phyloP scores from a whole-genome alignment of 92 coral and sea anemone genomes.

The Actinernus sp. region DNA sequence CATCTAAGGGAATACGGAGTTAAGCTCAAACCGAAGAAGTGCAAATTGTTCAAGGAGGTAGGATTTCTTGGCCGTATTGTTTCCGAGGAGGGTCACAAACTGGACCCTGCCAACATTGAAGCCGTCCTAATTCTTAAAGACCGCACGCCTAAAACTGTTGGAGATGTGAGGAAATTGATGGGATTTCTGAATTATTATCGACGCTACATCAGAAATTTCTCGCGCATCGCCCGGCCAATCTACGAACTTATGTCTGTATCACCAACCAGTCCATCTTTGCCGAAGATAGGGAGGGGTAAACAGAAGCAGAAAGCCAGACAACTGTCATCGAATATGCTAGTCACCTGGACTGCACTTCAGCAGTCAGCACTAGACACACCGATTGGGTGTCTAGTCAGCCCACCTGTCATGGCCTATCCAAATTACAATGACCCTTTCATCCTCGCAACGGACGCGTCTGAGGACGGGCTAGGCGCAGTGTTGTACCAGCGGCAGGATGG shows the following conservation, averaged over 20 bases:
- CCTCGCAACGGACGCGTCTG: no score
- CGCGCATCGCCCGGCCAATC: conserved; percentile 33
- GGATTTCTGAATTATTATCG: conserved; percentile 53
- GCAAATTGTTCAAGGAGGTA: conserved; percentile 49
- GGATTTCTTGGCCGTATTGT: conserved; percentile 41
- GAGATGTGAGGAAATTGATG: conserved; percentile 52
- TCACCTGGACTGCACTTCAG: no score
- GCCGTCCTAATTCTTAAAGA: conserved; percentile 44
- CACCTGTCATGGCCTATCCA: no score
- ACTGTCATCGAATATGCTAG: no score
- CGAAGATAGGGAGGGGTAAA: no score
- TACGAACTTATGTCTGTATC: conserved; percentile 51
- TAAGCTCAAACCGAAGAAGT: conserved; percentile 50
- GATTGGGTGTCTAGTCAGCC: no score
- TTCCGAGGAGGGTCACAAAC: conserved; percentile 31
- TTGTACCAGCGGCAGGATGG: no score
- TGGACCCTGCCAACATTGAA: conserved; percentile 47
- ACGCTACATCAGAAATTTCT: conserved; percentile 42
- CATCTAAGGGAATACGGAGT: conserved; percentile 44
- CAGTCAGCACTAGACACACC: no score
- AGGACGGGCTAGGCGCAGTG: no score
- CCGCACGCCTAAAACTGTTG: conserved; percentile 59
- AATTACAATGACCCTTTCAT: no score
- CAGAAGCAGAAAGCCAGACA: no score
- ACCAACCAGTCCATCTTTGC: no score